Base-by-base conservation (phyloP, 2,797 vertebrate genomes). In the Pseudomugil gertrudae region DNA sequence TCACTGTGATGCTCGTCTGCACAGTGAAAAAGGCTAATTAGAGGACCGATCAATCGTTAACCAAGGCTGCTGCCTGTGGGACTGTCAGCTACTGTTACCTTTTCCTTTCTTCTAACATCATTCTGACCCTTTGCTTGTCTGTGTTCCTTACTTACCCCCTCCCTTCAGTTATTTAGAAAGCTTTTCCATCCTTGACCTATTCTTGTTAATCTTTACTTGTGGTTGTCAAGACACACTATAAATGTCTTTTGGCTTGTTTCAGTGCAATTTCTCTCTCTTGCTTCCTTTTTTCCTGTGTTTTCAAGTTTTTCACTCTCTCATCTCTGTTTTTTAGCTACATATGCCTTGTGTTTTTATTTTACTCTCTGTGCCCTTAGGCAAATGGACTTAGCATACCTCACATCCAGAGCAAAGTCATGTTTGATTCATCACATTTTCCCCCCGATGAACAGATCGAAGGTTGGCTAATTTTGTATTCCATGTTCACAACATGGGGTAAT, bases 21-120 rank as follows among this genome's bases (percentile, higher is more conserved):
- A 78, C 75, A 61, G 70, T 84, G 81, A 76, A 90, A 89, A 83
- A 85, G 80, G 76, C 80, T 90, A 92, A 93, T 93, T 91, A 92
- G 76, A 85, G 84, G 86, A 86, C 84, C 83, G 85, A 91, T 93
- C 90, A 88, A 85, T 92, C 78, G 67, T 84, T 75, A 75, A 74
- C 77, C 61, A 77, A 74, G 77, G 76, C 82, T 26, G 32, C 90
- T 77, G 86, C 83, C 84, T 75, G 54, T 88, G 74, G 80, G 83
- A 83, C 85, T 90, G 85, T 88, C 86, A 79, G 36, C 75, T 66
- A 74, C 76, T 76, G 73, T 90, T 89, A 80, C 66, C 55, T 35
- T 84, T 72, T 78, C 52, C 61, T 79, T 69, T 80, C 27, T 65
- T 81, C 71, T 36, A 60, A 53, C 57, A 69, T 80, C 61, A 57